phyloP scores from a whole-genome alignment of 1,140 invertebrate species.

The Geopemphigus sp. region DNA sequence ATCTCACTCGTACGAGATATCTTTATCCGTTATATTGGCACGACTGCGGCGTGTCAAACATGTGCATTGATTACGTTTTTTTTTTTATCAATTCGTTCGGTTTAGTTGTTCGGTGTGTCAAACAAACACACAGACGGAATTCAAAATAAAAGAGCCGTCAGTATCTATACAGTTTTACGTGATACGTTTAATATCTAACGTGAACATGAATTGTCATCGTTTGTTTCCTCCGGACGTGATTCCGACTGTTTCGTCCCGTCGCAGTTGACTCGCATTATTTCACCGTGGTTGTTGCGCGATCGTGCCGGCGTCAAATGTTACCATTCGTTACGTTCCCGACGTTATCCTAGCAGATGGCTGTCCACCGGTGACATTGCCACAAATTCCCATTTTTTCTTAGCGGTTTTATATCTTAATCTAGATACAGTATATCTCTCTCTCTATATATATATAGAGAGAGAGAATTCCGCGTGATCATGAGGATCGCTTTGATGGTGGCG shows the following conservation, averaged over 20 bases:
- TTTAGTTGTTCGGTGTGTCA: slow-evolving; percentile 6
- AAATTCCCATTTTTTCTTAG: too few species aligned
- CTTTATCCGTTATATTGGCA: not conserved
- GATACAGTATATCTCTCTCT: not conserved
- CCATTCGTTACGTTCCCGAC: not conserved
- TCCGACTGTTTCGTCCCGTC: not conserved
- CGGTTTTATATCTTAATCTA: too few species aligned
- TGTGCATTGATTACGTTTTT: slow-evolving; percentile 47
- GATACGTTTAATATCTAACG: too few species aligned
- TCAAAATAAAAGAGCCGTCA: not conserved
- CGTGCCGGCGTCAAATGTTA: slow-evolving; percentile 8
- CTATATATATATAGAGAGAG: not conserved
- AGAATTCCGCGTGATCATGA: slow-evolving; percentile 62
- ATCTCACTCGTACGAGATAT: too few species aligned
- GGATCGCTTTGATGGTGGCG: slow-evolving; percentile 95
- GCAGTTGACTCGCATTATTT: not conserved
- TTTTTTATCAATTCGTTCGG: slow-evolving; percentile 44
- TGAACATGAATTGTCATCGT: not conserved
- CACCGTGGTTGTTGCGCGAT: too few species aligned
- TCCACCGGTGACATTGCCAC: not conserved
- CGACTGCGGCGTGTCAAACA: slow-evolving; percentile 16
- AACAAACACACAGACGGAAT: not conserved
- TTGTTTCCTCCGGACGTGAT: too few species aligned
- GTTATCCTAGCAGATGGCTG: slow-evolving; percentile 22
- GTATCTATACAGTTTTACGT: too few species aligned